Conservation (phyloP, 2,113 vertebrate genomes). For the Apistogramma diplotaenia region DNA sequence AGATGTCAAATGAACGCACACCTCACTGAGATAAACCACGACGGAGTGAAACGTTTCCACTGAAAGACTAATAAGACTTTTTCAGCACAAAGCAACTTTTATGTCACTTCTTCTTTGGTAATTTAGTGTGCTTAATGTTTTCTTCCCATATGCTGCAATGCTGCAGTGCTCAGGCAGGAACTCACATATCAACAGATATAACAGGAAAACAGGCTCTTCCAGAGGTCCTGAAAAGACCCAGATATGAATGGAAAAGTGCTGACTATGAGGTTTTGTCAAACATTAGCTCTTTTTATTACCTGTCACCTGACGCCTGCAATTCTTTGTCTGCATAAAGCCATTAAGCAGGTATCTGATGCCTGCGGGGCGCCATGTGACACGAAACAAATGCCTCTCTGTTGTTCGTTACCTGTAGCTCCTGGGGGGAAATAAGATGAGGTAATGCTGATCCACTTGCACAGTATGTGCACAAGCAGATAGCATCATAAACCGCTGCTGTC, state of each 20-base stretch:
- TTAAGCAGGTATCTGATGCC: conserved; percentile 42
- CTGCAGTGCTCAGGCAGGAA: neutral
- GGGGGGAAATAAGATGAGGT: conserved; percentile 56
- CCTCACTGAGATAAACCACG: conserved; percentile 5
- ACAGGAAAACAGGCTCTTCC: neutral
- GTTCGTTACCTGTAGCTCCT: conserved; percentile 48
- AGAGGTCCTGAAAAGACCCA: conserved; percentile 20
- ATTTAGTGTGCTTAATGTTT: neutral
- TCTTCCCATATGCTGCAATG: neutral
- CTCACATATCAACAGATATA: neutral
- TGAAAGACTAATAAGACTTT: conserved; percentile 18
- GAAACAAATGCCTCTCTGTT: conserved; percentile 62
- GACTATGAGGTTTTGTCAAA: conserved; percentile 48
- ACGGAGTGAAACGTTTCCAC: neutral
- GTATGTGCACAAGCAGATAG: conserved; percentile 27
- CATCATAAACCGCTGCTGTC: conserved; percentile 52
- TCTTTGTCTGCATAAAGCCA: conserved; percentile 46
- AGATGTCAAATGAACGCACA: neutral
- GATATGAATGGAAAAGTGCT: conserved; percentile 56
- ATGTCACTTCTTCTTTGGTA: neutral
- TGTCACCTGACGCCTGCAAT: conserved; percentile 54
- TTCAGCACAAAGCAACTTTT: neutral
- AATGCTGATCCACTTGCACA: conserved; percentile 66
- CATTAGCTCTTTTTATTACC: conserved; percentile 48
- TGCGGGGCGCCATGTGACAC: conserved; percentile 37